Percentiles rank a stretch among this genome's conserved stretches.
These are phyloP conservation scores for Orthonyx spaldingii DNA, from an alignment of 2,113 vertebrate genomes.

Conservation along the genomic window DNA sequence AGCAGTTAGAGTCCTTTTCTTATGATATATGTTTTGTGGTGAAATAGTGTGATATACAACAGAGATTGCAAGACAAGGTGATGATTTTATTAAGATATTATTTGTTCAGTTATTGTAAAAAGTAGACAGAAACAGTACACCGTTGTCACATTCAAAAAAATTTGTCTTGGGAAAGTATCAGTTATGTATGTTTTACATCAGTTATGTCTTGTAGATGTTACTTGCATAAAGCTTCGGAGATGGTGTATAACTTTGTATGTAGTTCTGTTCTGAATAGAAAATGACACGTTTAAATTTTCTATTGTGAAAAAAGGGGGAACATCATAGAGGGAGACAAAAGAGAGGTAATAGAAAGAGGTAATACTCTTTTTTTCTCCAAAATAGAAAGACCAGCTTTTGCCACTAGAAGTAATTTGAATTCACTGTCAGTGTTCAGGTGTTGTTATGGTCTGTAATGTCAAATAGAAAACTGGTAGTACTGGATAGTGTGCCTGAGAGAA, in stretches of 20 bases:
- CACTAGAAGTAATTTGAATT: background rate
- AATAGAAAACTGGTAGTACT: background rate
- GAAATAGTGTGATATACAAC: background rate
- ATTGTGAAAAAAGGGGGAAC: background rate
- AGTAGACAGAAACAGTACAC: background rate
- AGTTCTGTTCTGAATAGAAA: background rate
- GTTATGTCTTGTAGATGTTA: background rate
- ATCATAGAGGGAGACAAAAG: background rate
- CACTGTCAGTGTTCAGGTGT: background rate
- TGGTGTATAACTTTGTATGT: background rate
- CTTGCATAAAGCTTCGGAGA: background rate
- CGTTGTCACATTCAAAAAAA: background rate
- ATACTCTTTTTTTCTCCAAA: background rate
- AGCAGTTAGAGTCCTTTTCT: background rate
- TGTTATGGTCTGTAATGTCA: background rate
- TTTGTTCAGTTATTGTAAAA: background rate
- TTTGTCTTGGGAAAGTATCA: background rate
- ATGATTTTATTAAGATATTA: background rate
- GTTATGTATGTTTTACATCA: background rate
- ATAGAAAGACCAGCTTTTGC: background rate
- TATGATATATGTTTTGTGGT: background rate
- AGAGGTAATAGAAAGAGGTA: background rate
- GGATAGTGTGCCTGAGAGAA: fast-evolving
- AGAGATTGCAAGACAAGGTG: background rate
- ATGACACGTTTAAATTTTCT: background rate